Base-by-base conservation (phyloP, 1,140 invertebrate species). In the Oncopeltus fasciatus region DNA sequence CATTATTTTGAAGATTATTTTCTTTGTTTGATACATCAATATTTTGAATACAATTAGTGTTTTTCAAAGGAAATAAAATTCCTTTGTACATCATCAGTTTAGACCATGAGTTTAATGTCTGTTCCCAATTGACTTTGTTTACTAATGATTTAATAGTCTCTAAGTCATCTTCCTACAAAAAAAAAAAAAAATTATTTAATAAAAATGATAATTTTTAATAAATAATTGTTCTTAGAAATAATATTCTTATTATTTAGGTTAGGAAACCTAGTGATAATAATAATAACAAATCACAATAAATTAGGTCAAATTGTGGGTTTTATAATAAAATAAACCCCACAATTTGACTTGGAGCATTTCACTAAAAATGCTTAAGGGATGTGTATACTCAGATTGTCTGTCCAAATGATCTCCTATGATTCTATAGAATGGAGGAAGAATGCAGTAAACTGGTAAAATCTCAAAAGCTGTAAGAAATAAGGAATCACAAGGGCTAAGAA, bases 101-200 rank as follows among this genome's bases (percentile, higher is more conserved):
- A 57, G 71, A 71, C 80, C 80, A 81, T 11, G 73, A 72, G 38
- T 69, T 65, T 1, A 82, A 64, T 29, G 70, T 69, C 53, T 71
- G 71, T 29, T 72, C 65, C 75, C 80, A 79, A 64, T 78, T 68
- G 9, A 75, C 65, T 38, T 70, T 66, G 14, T 67, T 60, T 4
- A 76, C 73, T 56, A 75, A 53, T 33, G 73, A 53, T 67, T 71
- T 69, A 2, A 80, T 63, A 24, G 70, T 46, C 31, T 68, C 57
- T 20, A 79, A 65, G 69, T 74, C 73, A 33, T 44, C 27, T 43
- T 72, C 69, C 74, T 76, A 44, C 58, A 60, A 66, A 31, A 57
- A 59, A 26, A 59, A 63, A 70, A 66, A 68, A 20, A 21, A 4
- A 33, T n/a, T n/a, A n/a, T n/a, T 26, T 60, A 8, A 61, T 31